Evolutionary conservation across 2,888 invertebrate genomes (phyloP).

Genomic region (Bombylius discolor): DNA sequence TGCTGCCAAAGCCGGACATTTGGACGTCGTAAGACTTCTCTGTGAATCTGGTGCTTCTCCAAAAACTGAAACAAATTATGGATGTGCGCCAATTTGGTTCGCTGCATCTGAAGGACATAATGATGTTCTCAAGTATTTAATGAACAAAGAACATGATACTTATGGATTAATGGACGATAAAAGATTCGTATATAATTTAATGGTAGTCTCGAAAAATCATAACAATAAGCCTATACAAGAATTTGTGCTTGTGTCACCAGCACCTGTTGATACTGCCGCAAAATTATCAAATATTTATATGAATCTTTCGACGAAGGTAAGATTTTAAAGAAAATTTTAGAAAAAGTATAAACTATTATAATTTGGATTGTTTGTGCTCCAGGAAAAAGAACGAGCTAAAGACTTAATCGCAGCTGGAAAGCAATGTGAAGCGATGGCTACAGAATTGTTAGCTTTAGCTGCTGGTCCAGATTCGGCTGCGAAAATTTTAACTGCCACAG

Average conservation of each 20-base stretch:
- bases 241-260: slow-evolving; percentile 96
- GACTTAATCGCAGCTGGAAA: slow-evolving; percentile 91
- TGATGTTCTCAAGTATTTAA: slow-evolving; percentile 85
- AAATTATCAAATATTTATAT: slow-evolving; percentile 90
- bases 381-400: slow-evolving; percentile 95
- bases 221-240: slow-evolving; percentile 95
- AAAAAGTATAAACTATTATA: not conserved
- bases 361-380: slow-evolving; percentile 12
- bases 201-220: slow-evolving; percentile 93
- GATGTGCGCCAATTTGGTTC: slow-evolving; percentile 95
- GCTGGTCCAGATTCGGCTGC: slow-evolving; percentile 92
- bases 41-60: slow-evolving; percentile 95
- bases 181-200: slow-evolving; percentile 94
- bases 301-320: slow-evolving; percentile 69
- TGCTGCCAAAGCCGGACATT: slow-evolving; percentile 85
- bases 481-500: slow-evolving; percentile 86
- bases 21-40: slow-evolving; percentile 87
- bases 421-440: slow-evolving; percentile 96
- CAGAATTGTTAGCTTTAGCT: slow-evolving; percentile 84
- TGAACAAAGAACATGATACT: slow-evolving; percentile 96
- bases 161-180: slow-evolving; percentile 95
- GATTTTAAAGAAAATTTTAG: not conserved
- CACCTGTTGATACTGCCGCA: slow-evolving; percentile 96
- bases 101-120: slow-evolving; percentile 96
- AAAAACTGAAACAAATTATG: slow-evolving; percentile 87